phyloP scores from a whole-genome alignment of 92 coral and sea anemone genomes.

The Umimayanthus kanabou region DNA sequence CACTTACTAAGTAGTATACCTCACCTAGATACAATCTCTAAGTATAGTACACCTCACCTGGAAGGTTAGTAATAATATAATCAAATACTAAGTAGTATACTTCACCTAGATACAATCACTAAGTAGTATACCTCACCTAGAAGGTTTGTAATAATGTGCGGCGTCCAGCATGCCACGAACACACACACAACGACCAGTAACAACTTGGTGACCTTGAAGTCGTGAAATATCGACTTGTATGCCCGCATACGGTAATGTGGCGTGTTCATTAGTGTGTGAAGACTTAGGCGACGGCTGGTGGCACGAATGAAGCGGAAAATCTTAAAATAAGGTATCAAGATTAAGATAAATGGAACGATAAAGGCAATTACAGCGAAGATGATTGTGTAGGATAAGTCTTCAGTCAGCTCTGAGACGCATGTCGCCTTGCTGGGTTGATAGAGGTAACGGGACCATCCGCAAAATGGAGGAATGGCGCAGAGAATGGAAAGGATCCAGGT shows the following conservation, averaged over 20 bases:
- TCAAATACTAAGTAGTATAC: too few relatives aligned
- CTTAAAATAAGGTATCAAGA: constrained; percentile 71
- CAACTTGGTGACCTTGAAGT: constrained; percentile 80
- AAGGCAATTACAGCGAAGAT: constrained; percentile 64
- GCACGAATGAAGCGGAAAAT: constrained; percentile 80
- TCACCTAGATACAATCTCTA: too few relatives aligned
- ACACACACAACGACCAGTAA: constrained; percentile 76
- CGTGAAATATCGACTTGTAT: constrained; percentile 72
- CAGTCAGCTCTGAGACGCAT: constrained; percentile 56
- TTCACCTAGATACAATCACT: too few relatives aligned
- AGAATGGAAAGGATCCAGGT: constrained; percentile 72
- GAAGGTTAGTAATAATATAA: too few relatives aligned
- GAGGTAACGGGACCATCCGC: constrained; percentile 66
- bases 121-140: constrained; percentile 33
- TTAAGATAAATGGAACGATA: constrained; percentile 64
- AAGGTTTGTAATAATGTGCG: constrained; percentile 68
- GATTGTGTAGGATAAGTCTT: constrained; percentile 67
- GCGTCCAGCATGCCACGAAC: constrained; percentile 88
- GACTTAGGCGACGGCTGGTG: constrained; percentile 65
- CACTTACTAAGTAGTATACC: too few relatives aligned
- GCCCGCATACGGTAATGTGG: constrained; percentile 55
- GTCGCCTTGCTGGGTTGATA: constrained; percentile 64
- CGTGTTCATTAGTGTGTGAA: constrained; percentile 45
- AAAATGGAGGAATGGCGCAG: constrained; percentile 72
- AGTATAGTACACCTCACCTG: too few relatives aligned